phyloP scores from a whole-genome alignment of 2,797 vertebrate genomes.

The Eptatretus atami region DNA sequence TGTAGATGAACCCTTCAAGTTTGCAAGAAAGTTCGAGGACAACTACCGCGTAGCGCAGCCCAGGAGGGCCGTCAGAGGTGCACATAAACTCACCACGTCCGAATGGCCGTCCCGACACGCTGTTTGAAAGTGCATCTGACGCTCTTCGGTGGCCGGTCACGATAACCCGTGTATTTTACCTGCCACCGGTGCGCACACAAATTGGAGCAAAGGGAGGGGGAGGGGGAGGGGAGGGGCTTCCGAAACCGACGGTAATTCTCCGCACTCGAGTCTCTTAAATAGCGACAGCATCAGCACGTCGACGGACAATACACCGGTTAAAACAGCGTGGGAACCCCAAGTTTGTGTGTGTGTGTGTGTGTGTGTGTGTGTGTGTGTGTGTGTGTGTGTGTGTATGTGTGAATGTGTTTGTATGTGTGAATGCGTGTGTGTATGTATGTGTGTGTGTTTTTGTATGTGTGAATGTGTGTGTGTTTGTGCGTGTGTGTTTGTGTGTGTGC shows the following conservation, averaged over 20 bases:
- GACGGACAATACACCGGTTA: neutral
- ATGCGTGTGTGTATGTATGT: too few species aligned
- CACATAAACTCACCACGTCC: slow-evolving; percentile 45
- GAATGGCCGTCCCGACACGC: slow-evolving; percentile 78
- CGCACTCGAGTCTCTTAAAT: neutral
- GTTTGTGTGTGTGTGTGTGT: too few species aligned
- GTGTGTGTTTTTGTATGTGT: too few species aligned
- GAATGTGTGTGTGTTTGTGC: too few species aligned
- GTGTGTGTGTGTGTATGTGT: too few species aligned
- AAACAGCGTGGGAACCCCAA: neutral
- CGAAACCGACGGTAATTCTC: neutral
- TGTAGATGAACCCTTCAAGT: too few species aligned
- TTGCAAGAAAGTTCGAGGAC: too few species aligned
- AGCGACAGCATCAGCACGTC: neutral
- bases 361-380: too few species aligned
- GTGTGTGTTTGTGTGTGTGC: too few species aligned
- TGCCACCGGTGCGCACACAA: slow-evolving; percentile 14
- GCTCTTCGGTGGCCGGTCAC: slow-evolving; percentile 77
- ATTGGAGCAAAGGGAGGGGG: neutral
- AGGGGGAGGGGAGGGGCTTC: neutral
- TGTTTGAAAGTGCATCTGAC: slow-evolving; percentile 81
- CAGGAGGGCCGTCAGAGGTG: too few species aligned
- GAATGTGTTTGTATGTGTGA: too few species aligned
- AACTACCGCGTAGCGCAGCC: too few species aligned
- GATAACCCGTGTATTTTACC: slow-evolving; percentile 95